A percentile compares a stretch with the other conserved stretches of the same genome.
Evolutionary conservation across 2,797 vertebrate genomes (phyloP).

Genomic region (Peromyscus aztecus): DNA sequence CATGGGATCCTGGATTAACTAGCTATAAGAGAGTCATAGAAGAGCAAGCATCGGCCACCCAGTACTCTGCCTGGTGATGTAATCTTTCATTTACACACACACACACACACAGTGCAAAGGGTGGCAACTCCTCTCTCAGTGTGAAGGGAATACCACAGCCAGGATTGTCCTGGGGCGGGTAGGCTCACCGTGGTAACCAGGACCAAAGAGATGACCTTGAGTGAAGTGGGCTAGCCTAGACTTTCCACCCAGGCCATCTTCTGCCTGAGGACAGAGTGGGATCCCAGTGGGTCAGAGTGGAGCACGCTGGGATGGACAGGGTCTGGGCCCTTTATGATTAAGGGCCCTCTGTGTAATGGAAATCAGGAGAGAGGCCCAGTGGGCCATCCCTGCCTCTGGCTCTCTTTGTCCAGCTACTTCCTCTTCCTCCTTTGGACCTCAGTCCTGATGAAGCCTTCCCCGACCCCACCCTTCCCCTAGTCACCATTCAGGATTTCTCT

Average conservation of each 20-base stretch:
- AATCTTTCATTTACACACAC: neutral
- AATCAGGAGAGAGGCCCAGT: neutral
- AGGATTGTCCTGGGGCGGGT: neutral
- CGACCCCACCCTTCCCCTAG: neutral
- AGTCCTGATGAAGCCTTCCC: neutral
- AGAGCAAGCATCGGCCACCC: neutral
- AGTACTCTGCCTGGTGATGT: neutral
- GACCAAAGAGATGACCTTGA: neutral
- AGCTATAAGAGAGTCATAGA: neutral
- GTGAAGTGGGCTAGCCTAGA: neutral
- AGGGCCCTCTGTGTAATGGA: neutral
- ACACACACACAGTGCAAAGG: too few species aligned
- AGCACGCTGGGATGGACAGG: too few species aligned
- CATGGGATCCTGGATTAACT: neutral
- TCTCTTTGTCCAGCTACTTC: neutral
- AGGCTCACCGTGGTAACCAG: conserved; percentile 11
- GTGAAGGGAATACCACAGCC: neutral
- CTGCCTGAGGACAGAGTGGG: neutral
- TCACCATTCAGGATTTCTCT: too few species aligned
- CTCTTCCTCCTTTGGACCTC: neutral
- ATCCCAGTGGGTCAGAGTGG: neutral
- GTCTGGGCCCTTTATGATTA: neutral
- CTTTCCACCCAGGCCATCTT: neutral
- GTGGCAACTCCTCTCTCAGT: too few species aligned
- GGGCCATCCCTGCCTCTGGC: neutral